Evolutionary conservation across 1,140 invertebrate genomes (phyloP).

Genomic region (Mercenaria mercenaria): DNA sequence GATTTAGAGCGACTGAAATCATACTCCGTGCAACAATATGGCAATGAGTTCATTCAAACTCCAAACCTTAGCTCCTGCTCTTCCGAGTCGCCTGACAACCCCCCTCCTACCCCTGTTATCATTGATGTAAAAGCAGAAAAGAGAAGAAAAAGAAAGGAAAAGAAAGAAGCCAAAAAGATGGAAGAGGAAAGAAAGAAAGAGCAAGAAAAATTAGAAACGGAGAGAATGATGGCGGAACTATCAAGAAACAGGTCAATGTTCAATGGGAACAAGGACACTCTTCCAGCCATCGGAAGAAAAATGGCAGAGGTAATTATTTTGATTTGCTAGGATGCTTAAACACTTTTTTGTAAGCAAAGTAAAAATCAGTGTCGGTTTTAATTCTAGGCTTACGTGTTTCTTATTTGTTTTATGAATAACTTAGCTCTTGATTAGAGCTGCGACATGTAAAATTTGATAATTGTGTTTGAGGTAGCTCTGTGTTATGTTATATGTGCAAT

Average conservation of each 20-base stretch:
- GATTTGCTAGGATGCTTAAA: too few relatives aligned
- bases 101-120: neutral
- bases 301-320: neutral
- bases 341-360: too few relatives aligned
- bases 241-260: neutral
- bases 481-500: too few relatives aligned
- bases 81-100: neutral
- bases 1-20: too few relatives aligned
- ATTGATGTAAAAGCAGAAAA: neutral
- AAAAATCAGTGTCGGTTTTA: too few relatives aligned
- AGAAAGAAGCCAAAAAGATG: neutral
- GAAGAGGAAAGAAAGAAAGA: neutral
- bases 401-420: too few relatives aligned
- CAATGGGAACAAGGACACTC: neutral
- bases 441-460: too few relatives aligned
- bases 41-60: neutral
- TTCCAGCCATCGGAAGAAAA: neutral
- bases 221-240: neutral
- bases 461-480: too few relatives aligned
- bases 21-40: neutral
- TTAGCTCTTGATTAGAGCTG: too few relatives aligned
- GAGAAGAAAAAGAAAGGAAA: neutral
- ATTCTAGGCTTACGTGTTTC: too few relatives aligned
- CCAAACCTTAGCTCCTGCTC: neutral
- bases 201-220: neutral